Percentiles rank a stretch among this genome's conserved stretches.
Conservation (phyloP, 2,797 vertebrate species). For the Halcyon badia region DNA sequence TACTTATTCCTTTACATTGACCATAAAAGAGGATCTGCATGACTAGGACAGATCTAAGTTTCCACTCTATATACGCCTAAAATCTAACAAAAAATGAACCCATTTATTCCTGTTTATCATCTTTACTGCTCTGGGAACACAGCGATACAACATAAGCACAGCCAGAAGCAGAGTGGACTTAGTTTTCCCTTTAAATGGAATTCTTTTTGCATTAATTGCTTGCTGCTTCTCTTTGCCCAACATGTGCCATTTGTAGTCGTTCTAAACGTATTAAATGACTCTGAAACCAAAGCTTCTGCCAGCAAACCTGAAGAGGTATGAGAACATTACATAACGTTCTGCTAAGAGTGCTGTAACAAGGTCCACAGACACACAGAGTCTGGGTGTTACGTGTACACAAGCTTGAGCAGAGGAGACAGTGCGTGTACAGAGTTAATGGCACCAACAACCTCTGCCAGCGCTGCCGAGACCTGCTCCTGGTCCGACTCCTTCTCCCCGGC, state of each 20-base stretch:
- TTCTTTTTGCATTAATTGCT: background rate
- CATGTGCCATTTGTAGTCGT: background rate
- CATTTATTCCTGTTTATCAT: background rate
- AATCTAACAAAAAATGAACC: background rate
- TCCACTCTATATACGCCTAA: background rate
- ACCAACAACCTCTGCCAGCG: background rate
- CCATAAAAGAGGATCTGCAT: background rate
- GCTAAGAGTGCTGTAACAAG: background rate
- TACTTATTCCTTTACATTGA: background rate
- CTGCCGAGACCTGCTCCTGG: background rate
- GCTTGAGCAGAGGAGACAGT: background rate
- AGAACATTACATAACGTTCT: background rate
- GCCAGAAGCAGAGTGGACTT: background rate
- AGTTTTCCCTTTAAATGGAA: background rate
- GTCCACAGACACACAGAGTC: background rate
- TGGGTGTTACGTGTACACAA: fast-evolving
- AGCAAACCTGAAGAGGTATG: background rate
- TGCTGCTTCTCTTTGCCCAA: background rate
- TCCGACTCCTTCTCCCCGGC: constrained; percentile 77
- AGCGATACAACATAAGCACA: background rate
- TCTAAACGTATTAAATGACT: background rate
- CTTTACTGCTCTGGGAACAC: background rate
- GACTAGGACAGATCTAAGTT: background rate
- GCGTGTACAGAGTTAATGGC: background rate
- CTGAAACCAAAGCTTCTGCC: background rate